Evolutionary conservation across 2,888 invertebrate species (phyloP).

Genomic region (Trachelus troglodyta): DNA sequence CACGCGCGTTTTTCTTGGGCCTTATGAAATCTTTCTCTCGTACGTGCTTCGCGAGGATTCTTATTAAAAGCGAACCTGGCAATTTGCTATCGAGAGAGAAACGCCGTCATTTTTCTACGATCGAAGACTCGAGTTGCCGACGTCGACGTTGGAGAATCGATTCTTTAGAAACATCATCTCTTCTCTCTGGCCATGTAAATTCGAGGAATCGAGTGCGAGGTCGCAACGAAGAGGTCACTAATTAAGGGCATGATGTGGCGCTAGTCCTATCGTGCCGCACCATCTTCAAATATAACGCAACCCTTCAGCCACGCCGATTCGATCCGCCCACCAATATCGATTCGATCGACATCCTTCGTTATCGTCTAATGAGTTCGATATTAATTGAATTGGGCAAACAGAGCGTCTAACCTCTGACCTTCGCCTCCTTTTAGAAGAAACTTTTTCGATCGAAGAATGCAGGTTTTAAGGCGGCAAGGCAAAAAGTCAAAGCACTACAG

Average conservation of each 20-base stretch:
- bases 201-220: neutral
- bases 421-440: neutral
- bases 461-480: neutral
- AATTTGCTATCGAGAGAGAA: constrained; percentile 18
- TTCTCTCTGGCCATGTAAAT: neutral
- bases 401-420: neutral
- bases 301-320: neutral
- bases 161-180: neutral
- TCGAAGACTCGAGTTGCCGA: neutral
- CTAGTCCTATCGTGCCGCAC: constrained; percentile 1
- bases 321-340: constrained; percentile 8
- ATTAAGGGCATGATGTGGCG: constrained; percentile 10
- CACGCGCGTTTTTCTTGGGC: neutral
- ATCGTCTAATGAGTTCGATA: constrained; percentile 6
- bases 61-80: constrained; percentile 35
- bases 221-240: constrained; percentile 1
- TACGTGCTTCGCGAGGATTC: constrained; percentile 26
- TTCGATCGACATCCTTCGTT: neutral
- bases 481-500: neutral
- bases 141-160: neutral
- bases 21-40: neutral
- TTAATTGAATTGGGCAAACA: constrained; percentile 8
- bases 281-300: constrained; percentile 3
- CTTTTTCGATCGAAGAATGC: neutral
- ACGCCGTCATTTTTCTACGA: neutral